Base-by-base conservation (phyloP, 2,113 vertebrate species). In the Callopanchax toddi region DNA sequence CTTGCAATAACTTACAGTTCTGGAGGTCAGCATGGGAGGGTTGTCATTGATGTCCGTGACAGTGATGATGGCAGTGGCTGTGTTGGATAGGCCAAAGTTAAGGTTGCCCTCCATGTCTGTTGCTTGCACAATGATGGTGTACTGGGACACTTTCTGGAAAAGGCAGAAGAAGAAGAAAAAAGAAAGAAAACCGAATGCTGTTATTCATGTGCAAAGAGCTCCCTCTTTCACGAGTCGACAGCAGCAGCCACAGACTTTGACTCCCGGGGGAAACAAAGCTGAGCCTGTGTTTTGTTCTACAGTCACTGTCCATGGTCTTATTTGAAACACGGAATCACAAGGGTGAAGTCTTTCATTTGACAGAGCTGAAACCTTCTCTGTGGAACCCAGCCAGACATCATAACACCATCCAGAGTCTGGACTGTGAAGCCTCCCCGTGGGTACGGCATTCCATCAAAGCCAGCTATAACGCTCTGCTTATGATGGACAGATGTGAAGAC, bases 71-170 rank as follows among this genome's bases (percentile, higher is more conserved):
- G 97, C 96, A 0, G 97, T 99, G 49, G 97, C 96, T 0, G 96
- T 99, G 92, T 97, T 98, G 0, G 97, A 97, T 45, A 99, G 94
- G 49, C 97, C 97, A 0, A 96, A 97, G 92, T 97, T 97, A 0
- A 96, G 93, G 58, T 96, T 98, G 11, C 97, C 97, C 78, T 99
- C 97, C 96, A 99, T 99, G 83, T 99, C 97, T 0, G 96, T 98
- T 71, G 96, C 97, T 85, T 98, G 95, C 34, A 98, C 79, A 3
- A 96, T 96, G 84, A 99, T 94, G 1, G 94, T 94, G 48, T 98
- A 99, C 89, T 97, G 96, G 73, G 97, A 95, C 69, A 99, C 96
- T 94, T 97, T 97, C 96, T 97, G 88, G 64, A 73, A 53, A 74
- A 62, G 48, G 60, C 11, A 67, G 58, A 76, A 44, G 72, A 13